Conservation (phyloP, 2,113 vertebrate genomes). For the Malurus cyaneus region DNA sequence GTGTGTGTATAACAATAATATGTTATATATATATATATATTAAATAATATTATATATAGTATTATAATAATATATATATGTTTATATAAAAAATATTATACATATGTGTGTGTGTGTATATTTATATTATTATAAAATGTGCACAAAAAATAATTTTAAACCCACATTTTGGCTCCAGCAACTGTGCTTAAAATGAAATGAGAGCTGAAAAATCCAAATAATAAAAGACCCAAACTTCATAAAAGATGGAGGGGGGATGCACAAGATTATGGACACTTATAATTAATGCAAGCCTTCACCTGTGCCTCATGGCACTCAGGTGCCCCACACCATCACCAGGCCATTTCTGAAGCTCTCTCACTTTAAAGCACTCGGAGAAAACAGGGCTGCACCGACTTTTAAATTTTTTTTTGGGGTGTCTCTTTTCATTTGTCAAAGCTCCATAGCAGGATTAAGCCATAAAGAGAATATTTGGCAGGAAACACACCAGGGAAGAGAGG, state of each 20-base stretch:
- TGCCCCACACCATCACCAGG: background rate
- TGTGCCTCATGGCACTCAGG: background rate
- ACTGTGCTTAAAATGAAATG: background rate
- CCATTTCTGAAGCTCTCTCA: background rate
- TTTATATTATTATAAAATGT: background rate
- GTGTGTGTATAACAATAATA: fast-evolving
- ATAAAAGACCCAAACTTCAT: constrained; percentile 47
- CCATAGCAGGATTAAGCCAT: background rate
- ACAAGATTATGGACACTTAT: constrained; percentile 66
- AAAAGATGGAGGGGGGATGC: constrained; percentile 22
- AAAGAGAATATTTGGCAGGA: background rate
- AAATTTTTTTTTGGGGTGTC: fast-evolving
- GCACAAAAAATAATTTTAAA: background rate
- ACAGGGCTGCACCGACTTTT: background rate
- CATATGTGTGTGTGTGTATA: fast-evolving
- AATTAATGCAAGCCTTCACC: constrained; percentile 56
- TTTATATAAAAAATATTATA: no score
- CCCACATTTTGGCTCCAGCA: background rate
- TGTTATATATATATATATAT: fast-evolving
- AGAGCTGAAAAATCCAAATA: constrained; percentile 54
- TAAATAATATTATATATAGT: fast-evolving
- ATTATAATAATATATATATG: no score
- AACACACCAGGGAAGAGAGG: background rate
- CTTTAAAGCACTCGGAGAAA: background rate
- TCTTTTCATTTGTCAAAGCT: background rate